These are phyloP conservation scores for Helicoverpa armigera DNA, from an alignment of 1,140 invertebrate species.

Conservation along the genomic window DNA sequence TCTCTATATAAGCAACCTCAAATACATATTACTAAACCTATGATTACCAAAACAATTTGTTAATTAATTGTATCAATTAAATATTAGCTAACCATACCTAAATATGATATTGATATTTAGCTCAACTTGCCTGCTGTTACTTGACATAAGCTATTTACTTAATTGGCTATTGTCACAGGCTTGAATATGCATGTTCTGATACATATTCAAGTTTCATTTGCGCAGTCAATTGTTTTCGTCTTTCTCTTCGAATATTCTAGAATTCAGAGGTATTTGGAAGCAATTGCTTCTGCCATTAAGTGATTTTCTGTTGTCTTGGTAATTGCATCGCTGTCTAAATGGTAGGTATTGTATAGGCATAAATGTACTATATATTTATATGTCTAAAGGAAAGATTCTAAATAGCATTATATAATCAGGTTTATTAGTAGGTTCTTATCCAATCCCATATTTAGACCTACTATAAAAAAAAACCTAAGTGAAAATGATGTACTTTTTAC, in stretches of 20 bases:
- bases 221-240: slow-evolving; percentile 26
- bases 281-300: background rate
- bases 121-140: slow-evolving; percentile 7
- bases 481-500: too few species aligned
- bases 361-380: too few species aligned
- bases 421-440: too few species aligned
- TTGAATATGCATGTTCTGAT: slow-evolving; percentile 39
- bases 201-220: slow-evolving; percentile 37
- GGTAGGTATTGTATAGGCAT: too few species aligned
- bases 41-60: background rate
- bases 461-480: too few species aligned
- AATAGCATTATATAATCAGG: too few species aligned
- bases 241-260: background rate
- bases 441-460: too few species aligned
- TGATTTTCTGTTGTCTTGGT: background rate
- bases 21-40: background rate
- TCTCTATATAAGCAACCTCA: background rate
- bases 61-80: background rate
- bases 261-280: slow-evolving; percentile 13
- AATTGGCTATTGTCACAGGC: slow-evolving; percentile 25
- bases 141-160: slow-evolving; percentile 15
- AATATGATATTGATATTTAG: background rate
- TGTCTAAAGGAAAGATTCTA: too few species aligned
- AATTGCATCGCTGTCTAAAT: background rate
- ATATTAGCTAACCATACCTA: too few species aligned